Evolutionary conservation across 2,888 invertebrate genomes (phyloP), one percentile per base, ranked within the genome.

Genomic region (Sturmia bella): DNA sequence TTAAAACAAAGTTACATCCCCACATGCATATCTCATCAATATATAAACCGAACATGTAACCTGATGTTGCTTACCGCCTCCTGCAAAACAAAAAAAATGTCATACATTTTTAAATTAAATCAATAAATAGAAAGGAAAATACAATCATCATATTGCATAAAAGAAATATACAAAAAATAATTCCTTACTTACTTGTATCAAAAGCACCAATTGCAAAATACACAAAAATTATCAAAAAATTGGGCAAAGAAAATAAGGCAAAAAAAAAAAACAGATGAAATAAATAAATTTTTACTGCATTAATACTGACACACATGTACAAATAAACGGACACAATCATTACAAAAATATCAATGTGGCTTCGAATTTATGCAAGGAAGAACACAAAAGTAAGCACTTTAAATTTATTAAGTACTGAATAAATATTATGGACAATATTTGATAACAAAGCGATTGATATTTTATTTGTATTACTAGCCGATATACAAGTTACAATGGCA

Each of bases 351-450:
- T 24, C 24, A 24, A 7, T 9, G 32, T 32, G 32, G 5, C 32
- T 9, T 32, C 32, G 7, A 9, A 32, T 27, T 27, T 7, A 37
- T 52, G 39, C 24, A 41, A 68, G 43, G 43, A 41, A 17, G 27
- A 24, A 9, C 12, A 32, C 5, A 15, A 9, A 17, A 19, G 5
- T 13, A 19, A 13, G 5, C 15, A 59, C 15, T 59, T 48, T n/a
- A 41, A 52, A 64, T 64, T 72, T 78, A 70, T 70, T 70, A 57
- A 64, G 41, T 27, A 11, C 63, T 50, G 37, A 57, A 64, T 56
- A 70, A 77, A 64, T 5, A 43, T 63, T 39, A 39, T 39, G 52
- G 32, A 43, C 41, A 69, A 61, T 39, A 54, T 45, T 37, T 52
- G 19, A 54, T 32, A 6, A 24, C 11, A 50, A 24, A 27, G 39